A percentile compares a stretch with the other conserved stretches of the same genome.
These are phyloP conservation scores for Numenius phaeopus DNA, from an alignment of 2,797 vertebrate genomes.

Conservation along the genomic window DNA sequence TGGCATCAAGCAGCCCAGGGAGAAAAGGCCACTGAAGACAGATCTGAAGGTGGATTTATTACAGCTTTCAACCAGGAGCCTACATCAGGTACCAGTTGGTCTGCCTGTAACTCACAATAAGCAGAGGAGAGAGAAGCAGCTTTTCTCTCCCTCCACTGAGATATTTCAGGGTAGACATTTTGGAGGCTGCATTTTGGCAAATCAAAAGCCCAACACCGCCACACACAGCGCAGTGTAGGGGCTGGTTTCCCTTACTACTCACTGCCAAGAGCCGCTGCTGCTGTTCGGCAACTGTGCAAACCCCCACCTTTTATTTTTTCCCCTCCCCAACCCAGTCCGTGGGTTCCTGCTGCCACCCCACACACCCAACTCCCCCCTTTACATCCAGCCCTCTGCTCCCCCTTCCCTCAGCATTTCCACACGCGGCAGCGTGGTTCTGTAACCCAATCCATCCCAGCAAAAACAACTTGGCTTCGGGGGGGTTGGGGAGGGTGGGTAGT, in stretches of 20 bases:
- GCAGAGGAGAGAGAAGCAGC: neutral
- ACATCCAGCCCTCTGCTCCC: neutral
- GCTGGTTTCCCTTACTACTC: neutral
- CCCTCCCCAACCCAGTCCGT: neutral
- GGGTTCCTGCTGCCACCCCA: neutral
- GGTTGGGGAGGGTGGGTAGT: fast-evolving
- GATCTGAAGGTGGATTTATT: neutral
- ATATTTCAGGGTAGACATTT: neutral
- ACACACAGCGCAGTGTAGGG: too few species aligned
- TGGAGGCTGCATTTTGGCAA: neutral
- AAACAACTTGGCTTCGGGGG: neutral
- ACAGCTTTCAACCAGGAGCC: neutral
- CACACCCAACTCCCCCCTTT: neutral
- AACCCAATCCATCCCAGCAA: neutral
- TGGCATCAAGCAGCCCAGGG: neutral
- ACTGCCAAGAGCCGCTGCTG: neutral
- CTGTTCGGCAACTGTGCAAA: neutral
- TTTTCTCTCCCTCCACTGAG: neutral
- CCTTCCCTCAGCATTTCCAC: neutral
- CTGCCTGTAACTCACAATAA: neutral
- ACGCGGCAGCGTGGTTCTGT: neutral
- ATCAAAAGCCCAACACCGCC: neutral
- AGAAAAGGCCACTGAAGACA: neutral
- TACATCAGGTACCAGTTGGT: neutral
- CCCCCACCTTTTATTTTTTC: neutral